phyloP scores from a whole-genome alignment of 2,888 invertebrate species.

The Dione juno region DNA sequence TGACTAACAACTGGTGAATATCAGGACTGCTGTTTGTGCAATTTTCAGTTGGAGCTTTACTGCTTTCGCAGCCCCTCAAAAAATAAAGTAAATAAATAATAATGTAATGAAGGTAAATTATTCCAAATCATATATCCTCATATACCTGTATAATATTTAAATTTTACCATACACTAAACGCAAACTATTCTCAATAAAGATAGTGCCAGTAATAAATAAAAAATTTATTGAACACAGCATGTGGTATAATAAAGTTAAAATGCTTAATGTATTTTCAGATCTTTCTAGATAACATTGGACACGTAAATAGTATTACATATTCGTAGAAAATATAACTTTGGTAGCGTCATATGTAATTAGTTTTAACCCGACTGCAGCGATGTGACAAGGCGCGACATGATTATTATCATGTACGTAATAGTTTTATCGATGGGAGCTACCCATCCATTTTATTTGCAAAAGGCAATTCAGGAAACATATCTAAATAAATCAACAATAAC shows the following conservation, averaged over 20 bases:
- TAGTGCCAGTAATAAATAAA: not conserved
- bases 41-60: no score
- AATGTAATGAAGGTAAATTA: no score
- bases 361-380: constrained; percentile 9
- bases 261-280: constrained; percentile 22
- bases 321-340: constrained; percentile 10
- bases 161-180: not conserved
- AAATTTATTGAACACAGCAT: constrained; percentile 17
- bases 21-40: no score
- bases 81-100: no score
- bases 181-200: not conserved
- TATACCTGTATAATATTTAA: not conserved
- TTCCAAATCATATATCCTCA: no score
- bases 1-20: no score
- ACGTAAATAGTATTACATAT: constrained; percentile 21
- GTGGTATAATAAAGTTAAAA: constrained; percentile 17
- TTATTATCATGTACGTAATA: constrained; percentile 13
- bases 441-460: constrained; percentile 9
- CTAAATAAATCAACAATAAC: constrained; percentile 61
- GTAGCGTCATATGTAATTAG: constrained; percentile 17
- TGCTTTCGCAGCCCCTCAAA: no score
- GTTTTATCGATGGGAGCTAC: constrained; percentile 12
- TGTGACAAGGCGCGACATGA: constrained; percentile 8
- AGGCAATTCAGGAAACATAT: constrained; percentile 49
- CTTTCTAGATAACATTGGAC: constrained; percentile 26